These are phyloP conservation scores for Corydoras maculifer DNA, from an alignment of 2,113 vertebrate genomes.

Conservation along the genomic window DNA sequence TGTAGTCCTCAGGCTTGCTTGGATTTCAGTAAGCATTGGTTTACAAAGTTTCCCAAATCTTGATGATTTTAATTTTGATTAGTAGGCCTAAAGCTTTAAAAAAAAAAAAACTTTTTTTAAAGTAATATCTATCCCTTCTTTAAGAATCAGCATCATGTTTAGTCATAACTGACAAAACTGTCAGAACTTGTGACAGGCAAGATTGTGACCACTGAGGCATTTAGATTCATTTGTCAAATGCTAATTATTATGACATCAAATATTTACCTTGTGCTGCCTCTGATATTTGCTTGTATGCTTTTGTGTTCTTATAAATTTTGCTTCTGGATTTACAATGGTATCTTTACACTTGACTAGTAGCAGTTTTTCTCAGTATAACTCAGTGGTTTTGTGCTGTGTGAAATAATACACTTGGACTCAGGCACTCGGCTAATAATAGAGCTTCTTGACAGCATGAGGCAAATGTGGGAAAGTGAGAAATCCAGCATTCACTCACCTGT, in stretches of 20 bases:
- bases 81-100: too few relatives aligned
- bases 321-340: constrained; percentile 16
- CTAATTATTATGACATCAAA: constrained; percentile 18
- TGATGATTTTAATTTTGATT: too few relatives aligned
- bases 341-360: constrained; percentile 19
- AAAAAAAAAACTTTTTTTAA: too few relatives aligned
- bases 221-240: constrained; percentile 11
- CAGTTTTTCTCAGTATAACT: not conserved
- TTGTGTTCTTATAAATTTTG: constrained; percentile 1
- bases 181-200: too few relatives aligned
- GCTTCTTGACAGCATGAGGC: constrained; percentile 14
- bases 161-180: too few relatives aligned
- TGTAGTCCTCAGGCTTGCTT: too few relatives aligned
- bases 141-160: too few relatives aligned
- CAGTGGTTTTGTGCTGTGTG: constrained; percentile 4
- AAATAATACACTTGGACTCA: constrained; percentile 31
- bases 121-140: too few relatives aligned
- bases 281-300: constrained; percentile 4
- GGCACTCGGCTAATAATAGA: constrained; percentile 27
- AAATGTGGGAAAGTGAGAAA: constrained; percentile 13
- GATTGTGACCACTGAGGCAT: not conserved
- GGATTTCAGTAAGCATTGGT: too few relatives aligned
- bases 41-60: too few relatives aligned
- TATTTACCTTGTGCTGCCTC: constrained; percentile 6
- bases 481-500: not conserved